Evolutionary conservation across 2,113 vertebrate species (phyloP).

Genomic region (Phrynosoma blainvillii): DNA sequence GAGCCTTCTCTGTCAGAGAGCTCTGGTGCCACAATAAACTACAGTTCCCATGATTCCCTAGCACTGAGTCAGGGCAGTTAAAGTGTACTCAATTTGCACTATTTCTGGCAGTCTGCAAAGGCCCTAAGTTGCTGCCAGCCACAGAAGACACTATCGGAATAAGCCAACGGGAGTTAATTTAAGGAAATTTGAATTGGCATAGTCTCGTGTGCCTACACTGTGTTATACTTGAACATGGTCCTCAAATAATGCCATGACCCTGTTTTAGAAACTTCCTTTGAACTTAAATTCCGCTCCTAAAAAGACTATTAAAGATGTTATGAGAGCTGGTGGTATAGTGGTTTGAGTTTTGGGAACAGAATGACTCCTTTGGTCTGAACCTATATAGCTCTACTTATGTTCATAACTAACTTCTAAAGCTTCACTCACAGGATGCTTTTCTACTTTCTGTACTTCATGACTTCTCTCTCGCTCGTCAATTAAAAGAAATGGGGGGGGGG

Average conservation of each 20-base stretch:
- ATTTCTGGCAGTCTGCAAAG: too few species aligned
- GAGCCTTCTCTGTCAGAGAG: too few species aligned
- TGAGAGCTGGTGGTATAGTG: too few species aligned
- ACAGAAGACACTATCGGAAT: not conserved
- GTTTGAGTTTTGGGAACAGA: not conserved
- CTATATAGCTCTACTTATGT: not conserved
- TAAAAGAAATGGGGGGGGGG: not conserved
- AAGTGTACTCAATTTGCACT: too few species aligned
- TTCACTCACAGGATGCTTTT: not conserved
- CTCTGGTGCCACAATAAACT: too few species aligned
- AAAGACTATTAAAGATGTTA: too few species aligned
- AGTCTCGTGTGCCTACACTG: not conserved
- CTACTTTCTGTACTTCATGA: not conserved
- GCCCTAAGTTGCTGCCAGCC: not conserved
- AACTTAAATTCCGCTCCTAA: not conserved
- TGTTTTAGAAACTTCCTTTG: not conserved
- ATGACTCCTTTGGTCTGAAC: not conserved
- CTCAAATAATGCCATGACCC: not conserved
- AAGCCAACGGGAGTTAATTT: not conserved
- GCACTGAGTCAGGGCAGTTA: too few species aligned
- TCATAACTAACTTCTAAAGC: not conserved
- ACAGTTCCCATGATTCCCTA: too few species aligned
- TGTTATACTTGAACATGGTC: not conserved
- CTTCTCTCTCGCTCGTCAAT: not conserved
- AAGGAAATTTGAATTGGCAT: not conserved